Base-by-base conservation (phyloP, 2,888 invertebrate species). In the Euproctis similis region DNA sequence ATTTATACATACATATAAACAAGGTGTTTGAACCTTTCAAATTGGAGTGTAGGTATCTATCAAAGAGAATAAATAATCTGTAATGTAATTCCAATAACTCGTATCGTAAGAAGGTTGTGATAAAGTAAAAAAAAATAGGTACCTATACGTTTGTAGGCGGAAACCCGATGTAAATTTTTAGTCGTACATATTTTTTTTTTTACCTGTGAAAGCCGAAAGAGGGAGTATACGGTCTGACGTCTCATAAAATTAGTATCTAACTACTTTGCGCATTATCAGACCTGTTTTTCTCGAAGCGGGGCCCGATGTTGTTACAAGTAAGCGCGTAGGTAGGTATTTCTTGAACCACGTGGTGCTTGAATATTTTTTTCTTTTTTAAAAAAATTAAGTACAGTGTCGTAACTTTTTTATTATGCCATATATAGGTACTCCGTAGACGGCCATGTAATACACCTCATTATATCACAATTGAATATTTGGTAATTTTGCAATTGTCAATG, bases 211-310 rank as follows among this genome's bases (percentile, higher is more conserved):
- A 63, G 63, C 59, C 59, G 59, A 67, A 63, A 68, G 64, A n/a
- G n/a, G n/a, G n/a, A n/a, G 68, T 67, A 63, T 65, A 67, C 67
- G 63, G 60, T 63, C 56, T 48, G 61, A 60, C 65, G 76, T 72
- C 78, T 69, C 78, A 57, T 81, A 82, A 82, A 82, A 71, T 81
- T 71, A 68, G 63, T 71, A 78, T 70, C 61, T 80, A 76, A 80
- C 64, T 70, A 65, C 68, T 61, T 53, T 45, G 58, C 53, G 60
- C 66, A 71, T 72, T 74, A 76, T 71, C 71, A 64, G 59, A 73
- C 76, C 64, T 59, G 80, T 75, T 73, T 54, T 42, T n/a, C n/a
- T n/a, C n/a, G 51, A 56, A 47, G 46, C 38, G 46, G 55, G n/a
- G n/a, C 47, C 51, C 54, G 62, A 65, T 60, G 66, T n/a, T n/a